A percentile compares a stretch with the other conserved stretches of the same genome.
Conservation (phyloP, 2,888 invertebrate species). For the Synanthedon andrenaeformis region DNA sequence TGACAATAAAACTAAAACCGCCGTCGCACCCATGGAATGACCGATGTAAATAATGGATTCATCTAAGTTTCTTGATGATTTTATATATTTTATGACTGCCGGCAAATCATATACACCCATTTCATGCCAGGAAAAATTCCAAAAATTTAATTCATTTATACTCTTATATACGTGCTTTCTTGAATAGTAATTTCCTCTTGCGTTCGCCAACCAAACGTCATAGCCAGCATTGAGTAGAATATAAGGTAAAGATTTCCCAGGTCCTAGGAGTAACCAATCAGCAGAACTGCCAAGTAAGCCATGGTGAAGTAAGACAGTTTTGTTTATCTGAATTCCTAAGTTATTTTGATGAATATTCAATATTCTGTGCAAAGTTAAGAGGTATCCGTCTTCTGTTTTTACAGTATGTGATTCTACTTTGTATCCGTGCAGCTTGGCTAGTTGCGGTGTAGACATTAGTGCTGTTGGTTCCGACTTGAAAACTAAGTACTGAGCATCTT, state of each 20-base stretch:
- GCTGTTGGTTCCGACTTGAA: slow-evolving; percentile 23
- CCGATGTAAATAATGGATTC: slow-evolving; percentile 38
- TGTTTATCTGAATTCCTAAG: slow-evolving; percentile 7
- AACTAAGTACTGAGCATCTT: slow-evolving; percentile 13
- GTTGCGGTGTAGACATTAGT: slow-evolving; percentile 32
- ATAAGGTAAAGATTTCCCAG: slow-evolving; percentile 42
- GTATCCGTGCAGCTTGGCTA: slow-evolving; percentile 35
- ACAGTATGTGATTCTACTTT: slow-evolving; percentile 36
- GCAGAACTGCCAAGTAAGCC: slow-evolving; percentile 50
- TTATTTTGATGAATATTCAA: slow-evolving; percentile 5
- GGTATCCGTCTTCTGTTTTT: slow-evolving; percentile 38
- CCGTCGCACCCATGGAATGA: slow-evolving; percentile 51
- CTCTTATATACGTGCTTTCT: slow-evolving; percentile 26
- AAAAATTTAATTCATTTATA: slow-evolving; percentile 25
- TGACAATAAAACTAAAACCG: slow-evolving; percentile 38
- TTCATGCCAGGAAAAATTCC: slow-evolving; percentile 49
- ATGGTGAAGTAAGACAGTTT: slow-evolving; percentile 40
- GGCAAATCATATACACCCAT: slow-evolving; percentile 44
- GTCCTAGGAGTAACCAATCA: slow-evolving; percentile 49
- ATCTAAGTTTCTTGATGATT: slow-evolving; percentile 19
- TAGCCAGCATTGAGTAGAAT: slow-evolving; percentile 67
- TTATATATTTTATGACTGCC: slow-evolving; percentile 38
- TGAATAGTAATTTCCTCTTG: slow-evolving; percentile 49
- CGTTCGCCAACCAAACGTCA: slow-evolving; percentile 72
- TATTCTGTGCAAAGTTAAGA: slow-evolving; percentile 39